Conservation (phyloP, 2,888 invertebrate genomes). For the Cylloceria caligata region DNA sequence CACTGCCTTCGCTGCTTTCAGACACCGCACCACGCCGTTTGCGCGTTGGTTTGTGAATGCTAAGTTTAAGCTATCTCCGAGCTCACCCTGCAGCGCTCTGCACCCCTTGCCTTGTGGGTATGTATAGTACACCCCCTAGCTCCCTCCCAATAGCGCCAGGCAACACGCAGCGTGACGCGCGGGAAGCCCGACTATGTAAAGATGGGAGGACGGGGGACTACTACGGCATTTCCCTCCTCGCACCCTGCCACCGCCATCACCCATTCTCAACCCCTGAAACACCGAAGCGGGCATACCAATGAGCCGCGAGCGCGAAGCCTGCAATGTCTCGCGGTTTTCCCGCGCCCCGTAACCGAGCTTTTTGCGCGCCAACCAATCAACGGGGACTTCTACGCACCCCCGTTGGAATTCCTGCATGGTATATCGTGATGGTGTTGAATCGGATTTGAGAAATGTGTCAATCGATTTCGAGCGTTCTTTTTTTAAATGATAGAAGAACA, state of each 20-base stretch:
- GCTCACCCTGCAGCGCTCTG: constrained; percentile 62
- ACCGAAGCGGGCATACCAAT: constrained; percentile 80
- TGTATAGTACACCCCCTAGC: neutral
- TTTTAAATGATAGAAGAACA: neutral
- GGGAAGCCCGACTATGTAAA: constrained; percentile 3
- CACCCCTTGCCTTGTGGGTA: constrained; percentile 38
- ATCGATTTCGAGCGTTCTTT: neutral
- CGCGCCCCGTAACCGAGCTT: constrained; percentile 65
- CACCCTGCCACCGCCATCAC: constrained; percentile 38
- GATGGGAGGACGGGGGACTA: neutral
- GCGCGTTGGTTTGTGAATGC: constrained; percentile 80
- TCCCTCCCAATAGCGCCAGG: constrained; percentile 6
- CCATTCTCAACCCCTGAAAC: constrained; percentile 71
- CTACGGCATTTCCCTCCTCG: neutral
- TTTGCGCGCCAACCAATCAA: constrained; percentile 52
- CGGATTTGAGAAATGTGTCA: constrained; percentile 1
- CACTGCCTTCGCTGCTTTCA: constrained; percentile 50
- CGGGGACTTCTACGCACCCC: constrained; percentile 10
- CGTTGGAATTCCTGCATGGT: constrained; percentile 7
- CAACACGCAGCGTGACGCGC: constrained; percentile 34
- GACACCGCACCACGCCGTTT: constrained; percentile 65
- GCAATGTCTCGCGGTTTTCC: constrained; percentile 68
- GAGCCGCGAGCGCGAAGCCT: constrained; percentile 68
- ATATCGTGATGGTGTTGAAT: neutral
- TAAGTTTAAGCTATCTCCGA: constrained; percentile 80